Conservation (phyloP, 2,888 invertebrate species). For the Plebejus anna region DNA sequence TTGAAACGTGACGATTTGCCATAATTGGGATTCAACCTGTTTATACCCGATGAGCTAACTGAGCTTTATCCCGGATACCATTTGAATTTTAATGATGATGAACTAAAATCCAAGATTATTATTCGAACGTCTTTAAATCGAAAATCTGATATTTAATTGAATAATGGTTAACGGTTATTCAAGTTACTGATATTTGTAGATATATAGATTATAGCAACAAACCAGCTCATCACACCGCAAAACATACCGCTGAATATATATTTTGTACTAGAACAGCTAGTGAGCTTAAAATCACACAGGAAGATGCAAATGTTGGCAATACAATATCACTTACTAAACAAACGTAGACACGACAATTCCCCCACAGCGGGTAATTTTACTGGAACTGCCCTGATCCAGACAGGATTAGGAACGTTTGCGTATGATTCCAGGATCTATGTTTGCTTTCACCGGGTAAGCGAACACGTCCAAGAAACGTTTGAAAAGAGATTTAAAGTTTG, state of each 20-base stretch:
- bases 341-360: slow-evolving; percentile 10
- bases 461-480: not conserved
- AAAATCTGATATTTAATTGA: too few species aligned
- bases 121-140: not conserved
- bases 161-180: too few species aligned
- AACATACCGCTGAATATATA: not conserved
- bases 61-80: not conserved
- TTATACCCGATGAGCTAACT: slow-evolving; percentile 35
- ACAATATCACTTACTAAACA: slow-evolving; percentile 21
- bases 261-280: not conserved
- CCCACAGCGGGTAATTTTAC: slow-evolving; percentile 15
- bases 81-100: slow-evolving; percentile 16
- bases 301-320: slow-evolving; percentile 10
- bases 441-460: not conserved
- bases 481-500: not conserved
- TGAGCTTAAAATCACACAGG: not conserved
- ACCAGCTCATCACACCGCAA: not conserved
- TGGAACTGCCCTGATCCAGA: slow-evolving; percentile 17
- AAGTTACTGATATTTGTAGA: too few species aligned
- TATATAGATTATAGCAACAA: not conserved
- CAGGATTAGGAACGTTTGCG: slow-evolving; percentile 20
- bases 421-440: slow-evolving; percentile 12
- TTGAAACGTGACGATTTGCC: slow-evolving; percentile 57
- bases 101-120: not conserved
- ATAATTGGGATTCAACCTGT: slow-evolving; percentile 55